Percentiles rank a stretch among this genome's conserved stretches.
These are phyloP conservation scores for Germaria angustata DNA, from an alignment of 2,888 invertebrate species.

Conservation along the genomic window DNA sequence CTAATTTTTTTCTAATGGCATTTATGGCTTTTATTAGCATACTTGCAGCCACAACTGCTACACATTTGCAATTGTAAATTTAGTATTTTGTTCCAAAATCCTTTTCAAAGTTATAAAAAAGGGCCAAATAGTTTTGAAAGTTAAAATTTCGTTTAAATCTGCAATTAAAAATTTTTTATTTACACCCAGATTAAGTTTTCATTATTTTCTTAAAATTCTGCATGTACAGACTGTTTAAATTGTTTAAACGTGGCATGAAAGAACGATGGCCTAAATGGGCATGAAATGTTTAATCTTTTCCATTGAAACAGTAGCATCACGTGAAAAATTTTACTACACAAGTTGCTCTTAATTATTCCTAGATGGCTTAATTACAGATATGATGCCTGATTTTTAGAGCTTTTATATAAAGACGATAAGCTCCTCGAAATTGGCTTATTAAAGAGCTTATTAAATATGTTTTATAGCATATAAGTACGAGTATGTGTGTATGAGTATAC, in stretches of 20 bases:
- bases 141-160: slow-evolving; percentile 34
- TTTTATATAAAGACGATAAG: too few relatives aligned
- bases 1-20: slow-evolving; percentile 16
- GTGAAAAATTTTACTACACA: too few relatives aligned
- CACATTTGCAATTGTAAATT: slow-evolving; percentile 1
- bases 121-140: neutral
- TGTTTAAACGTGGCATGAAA: neutral
- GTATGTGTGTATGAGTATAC: too few relatives aligned
- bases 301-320: too few relatives aligned
- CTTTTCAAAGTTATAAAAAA: slow-evolving; percentile 7
- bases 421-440: too few relatives aligned
- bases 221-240: neutral
- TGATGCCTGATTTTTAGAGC: too few relatives aligned
- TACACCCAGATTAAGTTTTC: neutral
- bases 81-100: slow-evolving; percentile 1
- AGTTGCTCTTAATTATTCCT: too few relatives aligned
- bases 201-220: neutral
- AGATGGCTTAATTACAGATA: too few relatives aligned
- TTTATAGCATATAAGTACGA: too few relatives aligned
- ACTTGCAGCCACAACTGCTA: slow-evolving; percentile 17
- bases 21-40: slow-evolving; percentile 26
- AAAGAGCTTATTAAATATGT: too few relatives aligned
- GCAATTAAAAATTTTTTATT: slow-evolving; percentile 48
- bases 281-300: neutral
- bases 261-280: neutral